phyloP scores from a whole-genome alignment of 2,113 vertebrate genomes.

The Brachyhypopomus occidentalis region DNA sequence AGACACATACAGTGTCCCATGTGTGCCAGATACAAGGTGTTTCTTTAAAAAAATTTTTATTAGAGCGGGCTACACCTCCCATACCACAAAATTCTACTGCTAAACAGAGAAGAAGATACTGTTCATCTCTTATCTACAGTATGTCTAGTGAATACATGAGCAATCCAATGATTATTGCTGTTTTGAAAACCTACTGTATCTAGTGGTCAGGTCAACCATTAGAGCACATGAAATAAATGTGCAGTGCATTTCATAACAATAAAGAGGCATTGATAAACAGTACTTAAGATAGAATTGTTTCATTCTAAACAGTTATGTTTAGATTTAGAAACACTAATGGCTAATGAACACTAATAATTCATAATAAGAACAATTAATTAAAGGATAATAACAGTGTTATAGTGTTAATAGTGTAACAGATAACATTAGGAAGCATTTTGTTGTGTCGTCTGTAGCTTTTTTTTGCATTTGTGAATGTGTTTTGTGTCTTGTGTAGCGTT shows the following conservation, averaged over 20 bases:
- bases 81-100: not conserved
- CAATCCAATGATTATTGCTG: not conserved
- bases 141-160: not conserved
- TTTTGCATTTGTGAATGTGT: too few species aligned
- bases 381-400: too few species aligned
- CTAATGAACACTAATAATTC: not conserved
- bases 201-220: not conserved
- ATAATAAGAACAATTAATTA: too few species aligned
- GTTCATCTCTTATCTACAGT: not conserved
- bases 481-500: not conserved
- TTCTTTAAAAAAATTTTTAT: not conserved
- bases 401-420: too few species aligned
- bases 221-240: not conserved
- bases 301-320: too few species aligned
- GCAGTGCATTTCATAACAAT: too few species aligned
- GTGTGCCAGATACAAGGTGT: conserved; percentile 2
- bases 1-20: not conserved
- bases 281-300: too few species aligned
- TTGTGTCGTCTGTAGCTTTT: too few species aligned
- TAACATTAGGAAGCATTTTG: too few species aligned
- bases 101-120: not conserved
- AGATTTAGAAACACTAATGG: not conserved
- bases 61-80: not conserved
- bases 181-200: not conserved
- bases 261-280: too few species aligned